Conservation (phyloP, 2,888 invertebrate genomes). For the Incurvaria masculella region DNA sequence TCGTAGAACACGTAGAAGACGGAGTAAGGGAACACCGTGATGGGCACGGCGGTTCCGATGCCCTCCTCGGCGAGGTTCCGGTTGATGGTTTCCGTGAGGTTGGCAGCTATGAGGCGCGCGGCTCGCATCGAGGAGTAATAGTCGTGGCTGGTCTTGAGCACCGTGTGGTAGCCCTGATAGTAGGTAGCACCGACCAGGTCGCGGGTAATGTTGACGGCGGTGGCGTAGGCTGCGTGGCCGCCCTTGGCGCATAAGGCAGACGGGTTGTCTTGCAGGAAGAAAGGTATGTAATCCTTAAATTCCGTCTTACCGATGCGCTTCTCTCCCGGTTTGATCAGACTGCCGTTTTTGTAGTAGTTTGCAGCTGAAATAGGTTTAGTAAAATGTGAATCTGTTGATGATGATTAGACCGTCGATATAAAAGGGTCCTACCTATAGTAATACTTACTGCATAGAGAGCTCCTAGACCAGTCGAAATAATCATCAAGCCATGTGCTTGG, state of each 20-base stretch:
- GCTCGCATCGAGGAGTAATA: constrained; percentile 85
- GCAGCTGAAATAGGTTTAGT: too few species aligned
- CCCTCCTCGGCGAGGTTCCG: constrained; percentile 50
- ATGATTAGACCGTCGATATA: too few species aligned
- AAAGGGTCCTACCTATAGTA: too few species aligned
- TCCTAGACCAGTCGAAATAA: constrained; percentile 83
- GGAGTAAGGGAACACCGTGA: constrained; percentile 85
- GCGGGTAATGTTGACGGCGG: constrained; percentile 55
- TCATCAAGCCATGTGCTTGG: constrained; percentile 96
- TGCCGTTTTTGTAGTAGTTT: too few species aligned
- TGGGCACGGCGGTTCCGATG: constrained; percentile 31
- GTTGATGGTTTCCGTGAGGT: constrained; percentile 76
- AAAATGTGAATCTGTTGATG: too few species aligned
- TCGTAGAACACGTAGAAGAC: constrained; percentile 99
- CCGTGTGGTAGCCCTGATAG: constrained; percentile 94
- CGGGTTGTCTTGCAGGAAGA: constrained; percentile 83
- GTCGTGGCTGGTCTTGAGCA: constrained; percentile 84
- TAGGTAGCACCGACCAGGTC: constrained; percentile 72
- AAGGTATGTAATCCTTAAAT: constrained; percentile 73
- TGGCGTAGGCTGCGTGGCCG: constrained; percentile 81
- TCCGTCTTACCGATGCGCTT: constrained; percentile 59
- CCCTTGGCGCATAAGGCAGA: constrained; percentile 70
- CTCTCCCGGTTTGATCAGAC: constrained; percentile 44
- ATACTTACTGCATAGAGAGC: constrained; percentile 66
- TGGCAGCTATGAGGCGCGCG: constrained; percentile 76